Conservation (phyloP, 2,888 invertebrate genomes). For the Homarus gammarus region DNA sequence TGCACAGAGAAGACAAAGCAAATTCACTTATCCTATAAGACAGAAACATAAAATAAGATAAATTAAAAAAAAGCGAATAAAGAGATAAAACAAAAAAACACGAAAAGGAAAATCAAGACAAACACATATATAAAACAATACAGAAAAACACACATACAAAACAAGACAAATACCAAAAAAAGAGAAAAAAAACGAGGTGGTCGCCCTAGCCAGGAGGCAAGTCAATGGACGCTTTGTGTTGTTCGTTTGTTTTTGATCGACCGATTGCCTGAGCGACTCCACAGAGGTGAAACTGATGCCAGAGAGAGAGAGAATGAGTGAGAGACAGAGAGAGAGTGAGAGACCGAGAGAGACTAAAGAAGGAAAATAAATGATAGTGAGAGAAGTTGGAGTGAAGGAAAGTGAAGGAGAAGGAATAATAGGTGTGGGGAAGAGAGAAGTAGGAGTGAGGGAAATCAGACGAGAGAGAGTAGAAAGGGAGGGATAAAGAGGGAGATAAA, state of each 20-base stretch:
- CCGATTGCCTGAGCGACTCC: too few relatives aligned
- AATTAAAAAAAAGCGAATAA: too few relatives aligned
- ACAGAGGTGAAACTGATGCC: neutral
- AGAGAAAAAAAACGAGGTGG: neutral
- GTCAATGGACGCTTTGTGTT: slow-evolving; percentile 20
- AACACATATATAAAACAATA: too few relatives aligned
- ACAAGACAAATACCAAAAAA: neutral
- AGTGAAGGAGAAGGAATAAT: neutral
- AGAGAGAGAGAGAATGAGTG: too few relatives aligned
- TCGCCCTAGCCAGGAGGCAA: too few relatives aligned
- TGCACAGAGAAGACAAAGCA: too few relatives aligned
- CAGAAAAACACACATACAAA: too few relatives aligned
- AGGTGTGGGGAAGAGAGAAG: too few relatives aligned
- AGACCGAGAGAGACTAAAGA: neutral
- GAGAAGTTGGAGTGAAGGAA: neutral
- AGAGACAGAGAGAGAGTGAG: neutral
- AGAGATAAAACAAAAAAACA: too few relatives aligned
- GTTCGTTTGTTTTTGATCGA: slow-evolving; percentile 40
- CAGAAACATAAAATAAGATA: too few relatives aligned
- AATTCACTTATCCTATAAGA: too few relatives aligned
- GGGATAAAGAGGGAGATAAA: neutral
- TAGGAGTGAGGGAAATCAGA: neutral
- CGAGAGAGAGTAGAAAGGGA: neutral
- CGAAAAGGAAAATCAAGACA: too few relatives aligned
- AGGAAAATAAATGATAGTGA: neutral